These are phyloP conservation scores for Tenebrosternarchus preto DNA, from an alignment of 2,113 vertebrate species.

Conservation along the genomic window DNA sequence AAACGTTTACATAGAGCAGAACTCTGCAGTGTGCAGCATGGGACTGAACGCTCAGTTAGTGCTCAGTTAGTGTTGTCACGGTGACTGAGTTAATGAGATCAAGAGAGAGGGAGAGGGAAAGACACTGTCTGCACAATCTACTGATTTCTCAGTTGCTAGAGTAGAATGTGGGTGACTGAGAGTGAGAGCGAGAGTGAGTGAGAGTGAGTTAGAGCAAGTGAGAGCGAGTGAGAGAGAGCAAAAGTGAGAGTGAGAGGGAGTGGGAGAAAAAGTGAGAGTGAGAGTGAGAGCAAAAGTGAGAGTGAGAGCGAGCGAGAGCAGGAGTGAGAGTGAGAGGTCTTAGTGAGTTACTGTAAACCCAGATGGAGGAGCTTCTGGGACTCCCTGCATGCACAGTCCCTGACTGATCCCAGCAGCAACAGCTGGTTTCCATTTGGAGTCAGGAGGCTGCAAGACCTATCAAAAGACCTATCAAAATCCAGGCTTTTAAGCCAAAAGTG, in stretches of 20 bases:
- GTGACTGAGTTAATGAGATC: background rate
- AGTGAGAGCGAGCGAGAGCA: no score
- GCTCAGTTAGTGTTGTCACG: constrained; percentile 9
- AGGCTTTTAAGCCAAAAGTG: constrained; percentile 15
- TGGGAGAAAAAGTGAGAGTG: background rate
- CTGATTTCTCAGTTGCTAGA: constrained; percentile 24
- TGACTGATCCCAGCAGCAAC: constrained; percentile 29
- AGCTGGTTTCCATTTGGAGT: constrained; percentile 45
- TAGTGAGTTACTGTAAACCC: constrained; percentile 20
- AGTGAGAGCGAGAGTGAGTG: no score
- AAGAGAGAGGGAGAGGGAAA: constrained; percentile 4
- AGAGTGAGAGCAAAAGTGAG: no score
- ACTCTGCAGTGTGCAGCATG: background rate
- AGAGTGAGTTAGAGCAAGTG: background rate
- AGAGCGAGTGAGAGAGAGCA: no score
- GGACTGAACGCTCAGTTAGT: background rate
- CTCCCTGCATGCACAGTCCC: constrained; percentile 11
- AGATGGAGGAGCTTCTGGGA: constrained; percentile 21
- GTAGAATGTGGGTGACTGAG: no score
- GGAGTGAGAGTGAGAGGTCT: background rate
- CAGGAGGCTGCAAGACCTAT: constrained; percentile 36
- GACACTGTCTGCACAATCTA: background rate
- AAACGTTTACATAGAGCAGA: no score
- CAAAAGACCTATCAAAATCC: constrained; percentile 43
- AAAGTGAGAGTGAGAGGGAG: background rate